Percentiles rank a stretch among this genome's conserved stretches.
Evolutionary conservation across 2,888 invertebrate species (phyloP).

Genomic region (Synergus itoensis): DNA sequence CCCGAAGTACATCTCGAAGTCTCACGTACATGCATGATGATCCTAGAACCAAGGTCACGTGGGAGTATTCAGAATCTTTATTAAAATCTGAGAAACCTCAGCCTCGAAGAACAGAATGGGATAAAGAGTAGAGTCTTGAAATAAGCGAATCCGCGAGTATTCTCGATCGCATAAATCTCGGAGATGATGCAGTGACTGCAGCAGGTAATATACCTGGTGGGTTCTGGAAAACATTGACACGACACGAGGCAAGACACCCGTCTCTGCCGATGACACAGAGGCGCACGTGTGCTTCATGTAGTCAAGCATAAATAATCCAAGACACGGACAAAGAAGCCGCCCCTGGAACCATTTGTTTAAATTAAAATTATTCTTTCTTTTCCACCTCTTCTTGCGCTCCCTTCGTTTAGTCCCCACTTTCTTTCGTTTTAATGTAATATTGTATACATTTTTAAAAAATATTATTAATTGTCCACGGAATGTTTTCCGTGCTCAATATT

Average conservation of each 20-base stretch:
- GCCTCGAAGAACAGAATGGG: slow-evolving; percentile 10
- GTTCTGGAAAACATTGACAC: slow-evolving; percentile 73
- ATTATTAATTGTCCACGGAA: too few relatives aligned
- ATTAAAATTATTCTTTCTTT: slow-evolving; percentile 73
- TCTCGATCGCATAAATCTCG: slow-evolving; percentile 62
- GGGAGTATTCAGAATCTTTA: slow-evolving; percentile 35
- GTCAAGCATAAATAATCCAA: slow-evolving; percentile 77
- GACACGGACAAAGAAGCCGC: slow-evolving; percentile 78
- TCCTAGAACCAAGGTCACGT: slow-evolving; percentile 31
- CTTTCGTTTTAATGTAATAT: slow-evolving; percentile 21
- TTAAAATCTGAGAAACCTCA: slow-evolving; percentile 25
- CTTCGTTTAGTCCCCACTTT: slow-evolving; percentile 46
- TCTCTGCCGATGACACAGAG: slow-evolving; percentile 75
- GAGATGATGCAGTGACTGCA: slow-evolving; percentile 28
- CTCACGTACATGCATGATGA: slow-evolving; percentile 26
- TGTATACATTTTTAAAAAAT: too few relatives aligned
- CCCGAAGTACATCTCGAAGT: not conserved
- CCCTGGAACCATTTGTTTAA: slow-evolving; percentile 77
- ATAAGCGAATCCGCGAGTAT: slow-evolving; percentile 39
- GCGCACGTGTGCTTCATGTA: slow-evolving; percentile 75
- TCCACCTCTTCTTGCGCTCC: slow-evolving; percentile 58
- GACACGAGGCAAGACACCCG: slow-evolving; percentile 67
- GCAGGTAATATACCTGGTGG: slow-evolving; percentile 65
- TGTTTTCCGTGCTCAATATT: slow-evolving; percentile 37
- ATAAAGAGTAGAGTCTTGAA: slow-evolving; percentile 23